A percentile compares a stretch with the other conserved stretches of the same genome.
Evolutionary conservation across 2,797 vertebrate genomes (phyloP).

Genomic region (Sebastes hubbsi): DNA sequence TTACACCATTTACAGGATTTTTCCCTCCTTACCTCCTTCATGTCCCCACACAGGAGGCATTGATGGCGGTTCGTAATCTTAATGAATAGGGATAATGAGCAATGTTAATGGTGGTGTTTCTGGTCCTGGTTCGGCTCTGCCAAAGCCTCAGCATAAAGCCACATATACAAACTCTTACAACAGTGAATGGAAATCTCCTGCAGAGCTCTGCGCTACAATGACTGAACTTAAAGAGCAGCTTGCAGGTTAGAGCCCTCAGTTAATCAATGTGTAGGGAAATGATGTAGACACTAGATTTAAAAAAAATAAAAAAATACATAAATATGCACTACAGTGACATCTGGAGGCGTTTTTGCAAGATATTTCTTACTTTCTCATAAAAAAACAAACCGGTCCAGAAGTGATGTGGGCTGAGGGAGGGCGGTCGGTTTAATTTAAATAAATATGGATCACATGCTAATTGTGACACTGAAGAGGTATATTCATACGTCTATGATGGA

Average conservation of each 20-base stretch:
- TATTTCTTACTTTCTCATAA: too few species aligned
- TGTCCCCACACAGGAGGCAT: slow-evolving; percentile 7
- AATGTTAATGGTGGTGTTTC: slow-evolving; percentile 31
- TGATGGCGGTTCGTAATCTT: slow-evolving; percentile 4
- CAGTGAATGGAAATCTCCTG: slow-evolving; percentile 7
- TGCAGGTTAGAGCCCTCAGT: background rate
- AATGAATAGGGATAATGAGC: slow-evolving; percentile 33
- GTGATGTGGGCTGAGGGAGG: too few species aligned
- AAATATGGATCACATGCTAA: too few species aligned
- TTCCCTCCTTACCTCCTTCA: slow-evolving; percentile 10
- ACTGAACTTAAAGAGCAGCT: background rate
- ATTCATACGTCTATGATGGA: too few species aligned
- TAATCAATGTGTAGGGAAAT: background rate
- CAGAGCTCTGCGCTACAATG: background rate
- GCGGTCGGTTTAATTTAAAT: too few species aligned
- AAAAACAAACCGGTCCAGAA: too few species aligned
- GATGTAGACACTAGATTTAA: too few species aligned
- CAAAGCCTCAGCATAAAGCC: slow-evolving; percentile 3
- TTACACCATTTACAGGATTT: slow-evolving; percentile 23
- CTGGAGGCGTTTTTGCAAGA: too few species aligned
- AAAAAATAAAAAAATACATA: too few species aligned
- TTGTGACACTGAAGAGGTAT: too few species aligned
- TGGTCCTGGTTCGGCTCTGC: slow-evolving; percentile 19
- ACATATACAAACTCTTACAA: background rate
- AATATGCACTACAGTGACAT: too few species aligned